Evolutionary conservation across 2,797 vertebrate genomes (phyloP), one percentile per base, ranked within the genome.

Genomic region (Crocodylus rhombifer): DNA sequence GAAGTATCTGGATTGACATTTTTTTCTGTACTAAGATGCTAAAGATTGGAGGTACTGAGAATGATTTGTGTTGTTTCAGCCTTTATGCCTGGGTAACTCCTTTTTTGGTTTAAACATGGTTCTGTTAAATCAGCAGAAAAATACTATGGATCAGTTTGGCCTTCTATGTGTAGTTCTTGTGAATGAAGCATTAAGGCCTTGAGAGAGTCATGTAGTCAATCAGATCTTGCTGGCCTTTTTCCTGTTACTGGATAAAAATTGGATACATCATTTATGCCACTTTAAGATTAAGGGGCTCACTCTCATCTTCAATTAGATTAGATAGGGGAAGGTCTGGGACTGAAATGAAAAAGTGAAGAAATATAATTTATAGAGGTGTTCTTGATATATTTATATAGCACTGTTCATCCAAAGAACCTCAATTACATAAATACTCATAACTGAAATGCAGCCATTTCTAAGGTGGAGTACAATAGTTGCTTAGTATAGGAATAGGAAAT

Each of bases 1-100:
- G 91, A 93, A 80, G 61, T 87, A 87, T 67, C 86, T 95, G 86
- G n/a, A 33, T 87, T 89, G 74, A 17, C 90, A 84, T 62, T 95
- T 84, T 69, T 95, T 96, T 89, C 95, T 90, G 79, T 90, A 33
- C 62, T 57, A 77, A 94, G 56, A 86, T 57, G 90, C 73, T 25
- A 92, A 91, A 92, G 82, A 91, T 91, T 63, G 90, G 80, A 88
- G n/a, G 82, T 14, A 42, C 42, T 0, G 0, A 76, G 42, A 89
- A 0, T 1, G n/a, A 85, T 91, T 89, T 91, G 71, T 94, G 84
- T 62, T 80, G 51, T 69, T 90, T 95, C 56, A 51, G 13, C 62
- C 42, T 51, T 51, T 60, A 3, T 65, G 33, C 69, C 74, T 81
- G 30, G 84, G 77, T 3, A 56, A 55, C 56, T 73, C 13, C 2